These are phyloP conservation scores for Scalopus aquaticus DNA, from an alignment of 2,113 vertebrate genomes.

Conservation along the genomic window DNA sequence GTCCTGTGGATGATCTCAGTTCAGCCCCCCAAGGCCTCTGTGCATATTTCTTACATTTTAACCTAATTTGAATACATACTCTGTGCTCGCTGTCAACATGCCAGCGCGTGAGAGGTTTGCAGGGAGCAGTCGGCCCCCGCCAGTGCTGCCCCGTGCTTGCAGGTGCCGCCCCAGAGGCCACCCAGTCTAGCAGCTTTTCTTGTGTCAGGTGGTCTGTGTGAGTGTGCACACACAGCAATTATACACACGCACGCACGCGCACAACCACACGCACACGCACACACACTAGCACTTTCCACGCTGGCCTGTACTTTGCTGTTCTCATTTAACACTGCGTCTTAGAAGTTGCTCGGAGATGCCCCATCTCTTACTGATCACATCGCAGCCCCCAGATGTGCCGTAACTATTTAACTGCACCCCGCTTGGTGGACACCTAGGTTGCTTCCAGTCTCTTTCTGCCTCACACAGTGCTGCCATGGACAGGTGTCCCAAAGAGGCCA, in stretches of 20 bases:
- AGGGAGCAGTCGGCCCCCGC: background rate
- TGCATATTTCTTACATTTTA: background rate
- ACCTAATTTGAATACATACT: background rate
- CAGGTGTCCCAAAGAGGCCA: no score
- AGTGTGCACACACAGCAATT: no score
- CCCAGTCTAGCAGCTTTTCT: background rate
- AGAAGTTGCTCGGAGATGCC: background rate
- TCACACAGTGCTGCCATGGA: background rate
- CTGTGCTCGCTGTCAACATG: background rate
- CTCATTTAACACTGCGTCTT: background rate
- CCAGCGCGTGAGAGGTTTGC: background rate
- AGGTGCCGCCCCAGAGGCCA: background rate
- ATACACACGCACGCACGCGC: no score
- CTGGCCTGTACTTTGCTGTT: background rate
- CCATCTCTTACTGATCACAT: no score
- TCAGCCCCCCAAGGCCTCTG: background rate
- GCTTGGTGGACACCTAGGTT: background rate
- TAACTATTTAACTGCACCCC: background rate
- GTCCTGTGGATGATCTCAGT: background rate
- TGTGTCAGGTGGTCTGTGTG: no score
- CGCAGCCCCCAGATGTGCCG: background rate
- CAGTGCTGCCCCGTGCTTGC: background rate
- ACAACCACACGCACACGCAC: no score
- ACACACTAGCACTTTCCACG: no score
- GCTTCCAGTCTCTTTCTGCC: background rate